A percentile compares a stretch with the other conserved stretches of the same genome.
Conservation (phyloP, 2,888 invertebrate species). For the Drosophila pegasa region DNA sequence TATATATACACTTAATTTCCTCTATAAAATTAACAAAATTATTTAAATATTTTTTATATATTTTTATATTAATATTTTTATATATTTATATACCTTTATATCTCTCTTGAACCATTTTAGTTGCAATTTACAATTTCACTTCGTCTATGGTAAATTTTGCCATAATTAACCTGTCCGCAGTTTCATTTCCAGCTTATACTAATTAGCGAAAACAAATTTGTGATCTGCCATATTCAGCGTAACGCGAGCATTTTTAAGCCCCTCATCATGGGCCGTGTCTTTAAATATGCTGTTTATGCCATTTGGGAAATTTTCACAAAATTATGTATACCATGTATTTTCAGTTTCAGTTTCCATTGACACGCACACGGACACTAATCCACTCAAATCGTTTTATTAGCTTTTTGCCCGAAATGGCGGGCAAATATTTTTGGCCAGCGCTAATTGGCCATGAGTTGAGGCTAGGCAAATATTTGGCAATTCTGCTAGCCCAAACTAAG, state of each 20-base stretch:
- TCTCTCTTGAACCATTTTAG: not conserved
- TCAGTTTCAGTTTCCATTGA: slow-evolving; percentile 26
- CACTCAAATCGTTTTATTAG: slow-evolving; percentile 43
- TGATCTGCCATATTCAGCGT: slow-evolving; percentile 8
- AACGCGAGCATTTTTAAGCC: slow-evolving; percentile 29
- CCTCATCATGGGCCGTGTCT: slow-evolving; percentile 36
- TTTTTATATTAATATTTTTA: too few species aligned
- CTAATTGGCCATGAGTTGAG: slow-evolving; percentile 60
- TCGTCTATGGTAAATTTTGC: not conserved
- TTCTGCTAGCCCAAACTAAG: slow-evolving; percentile 12
- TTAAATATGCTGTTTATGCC: slow-evolving; percentile 42
- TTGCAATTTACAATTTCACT: not conserved
- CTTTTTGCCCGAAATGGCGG: slow-evolving; percentile 16
- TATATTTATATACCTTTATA: too few species aligned
- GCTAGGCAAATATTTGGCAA: slow-evolving; percentile 25
- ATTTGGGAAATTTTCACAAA: slow-evolving; percentile 19
- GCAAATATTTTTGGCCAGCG: slow-evolving; percentile 30
- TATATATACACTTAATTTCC: too few species aligned
- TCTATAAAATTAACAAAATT: too few species aligned
- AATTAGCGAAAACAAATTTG: slow-evolving; percentile 48
- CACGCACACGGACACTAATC: slow-evolving; percentile 44
- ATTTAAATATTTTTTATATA: too few species aligned
- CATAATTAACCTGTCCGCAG: slow-evolving; percentile 12
- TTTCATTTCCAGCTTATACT: slow-evolving; percentile 39
- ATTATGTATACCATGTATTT: not conserved